Evolutionary conservation across 2,888 invertebrate genomes (phyloP).

Genomic region (Hypsopygia costalis): DNA sequence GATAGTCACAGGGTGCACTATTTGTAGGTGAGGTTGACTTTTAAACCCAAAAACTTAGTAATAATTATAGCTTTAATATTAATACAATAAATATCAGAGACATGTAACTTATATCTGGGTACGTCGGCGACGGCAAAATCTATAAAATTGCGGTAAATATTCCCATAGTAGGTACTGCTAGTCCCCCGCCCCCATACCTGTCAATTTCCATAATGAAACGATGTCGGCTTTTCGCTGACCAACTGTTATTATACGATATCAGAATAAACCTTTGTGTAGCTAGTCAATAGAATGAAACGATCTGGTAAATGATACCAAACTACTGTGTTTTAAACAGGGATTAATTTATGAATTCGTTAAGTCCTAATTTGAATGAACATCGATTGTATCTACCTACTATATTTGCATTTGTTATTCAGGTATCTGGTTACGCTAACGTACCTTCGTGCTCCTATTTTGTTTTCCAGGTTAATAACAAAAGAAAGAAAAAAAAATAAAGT

Average conservation of each 20-base stretch:
- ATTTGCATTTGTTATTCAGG: neutral
- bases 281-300: slow-evolving; percentile 23
- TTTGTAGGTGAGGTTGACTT: too few species aligned
- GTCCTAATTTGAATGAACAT: slow-evolving; percentile 12
- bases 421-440: too few species aligned
- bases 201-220: slow-evolving; percentile 65
- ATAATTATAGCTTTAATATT: too few species aligned
- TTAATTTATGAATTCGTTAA: slow-evolving; percentile 11
- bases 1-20: too few species aligned
- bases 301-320: slow-evolving; percentile 22
- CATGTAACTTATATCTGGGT: too few species aligned
- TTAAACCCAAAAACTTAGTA: too few species aligned
- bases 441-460: too few species aligned
- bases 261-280: slow-evolving; percentile 29
- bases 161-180: slow-evolving; percentile 21
- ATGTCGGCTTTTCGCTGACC: slow-evolving; percentile 50
- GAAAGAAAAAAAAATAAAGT: too few species aligned
- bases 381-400: neutral
- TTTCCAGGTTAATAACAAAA: too few species aligned
- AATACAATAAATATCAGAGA: too few species aligned
- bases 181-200: slow-evolving; percentile 32
- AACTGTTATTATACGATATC: slow-evolving; percentile 43
- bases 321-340: slow-evolving; percentile 16
- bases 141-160: slow-evolving; percentile 25
- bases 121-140: slow-evolving; percentile 14